Evolutionary conservation across 2,113 vertebrate genomes (phyloP), one percentile per base, ranked within the genome.

Genomic region (Labeo catla): DNA sequence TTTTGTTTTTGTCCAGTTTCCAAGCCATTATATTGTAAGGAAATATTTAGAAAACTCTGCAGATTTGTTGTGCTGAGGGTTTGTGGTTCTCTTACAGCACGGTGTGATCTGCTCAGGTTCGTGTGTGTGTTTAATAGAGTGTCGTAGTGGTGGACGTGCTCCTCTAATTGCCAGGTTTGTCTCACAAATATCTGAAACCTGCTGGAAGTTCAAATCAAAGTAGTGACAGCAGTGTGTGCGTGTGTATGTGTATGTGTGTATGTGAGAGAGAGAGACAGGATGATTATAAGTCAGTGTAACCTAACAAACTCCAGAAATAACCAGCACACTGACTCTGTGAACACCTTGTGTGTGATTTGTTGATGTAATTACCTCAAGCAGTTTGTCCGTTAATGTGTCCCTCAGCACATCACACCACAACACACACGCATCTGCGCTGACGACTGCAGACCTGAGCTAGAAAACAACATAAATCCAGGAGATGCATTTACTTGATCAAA

Each of bases 361-460:
- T 74, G 86, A 87, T 84, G 86, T 87, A 90, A 87, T 87, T 89
- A 85, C 83, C 74, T 59, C 76, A 47, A 87, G 84, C 84, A 83
- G 81, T 84, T 79, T 87, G 84, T 87, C 86, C 86, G 15, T 89
- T 87, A 84, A 89, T 84, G 68, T 74, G 65, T 86, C 87, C 84
- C 77, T 72, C 76, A 76, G 87, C 59, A 83, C 68, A 86, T 86
- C 85, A 84, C 87, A 61, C 76, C 28, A 84, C 54, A 59, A 76
- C 36, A 78, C 73, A 72, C 78, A 85, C 61, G 23, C 36, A 54
- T 63, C 78, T 80, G 78, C 3, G 7, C 57, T 45, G 59, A 81
- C 19, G 54, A 43, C 77, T 79, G 52, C 21, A 39, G 19, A 79
- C 76, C 52, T 43, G 54, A 43, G 78, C 2, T 3, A 80, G 57